Base-by-base conservation (phyloP, 1,140 invertebrate genomes). In the Cyrtorhinus lividipennis region DNA sequence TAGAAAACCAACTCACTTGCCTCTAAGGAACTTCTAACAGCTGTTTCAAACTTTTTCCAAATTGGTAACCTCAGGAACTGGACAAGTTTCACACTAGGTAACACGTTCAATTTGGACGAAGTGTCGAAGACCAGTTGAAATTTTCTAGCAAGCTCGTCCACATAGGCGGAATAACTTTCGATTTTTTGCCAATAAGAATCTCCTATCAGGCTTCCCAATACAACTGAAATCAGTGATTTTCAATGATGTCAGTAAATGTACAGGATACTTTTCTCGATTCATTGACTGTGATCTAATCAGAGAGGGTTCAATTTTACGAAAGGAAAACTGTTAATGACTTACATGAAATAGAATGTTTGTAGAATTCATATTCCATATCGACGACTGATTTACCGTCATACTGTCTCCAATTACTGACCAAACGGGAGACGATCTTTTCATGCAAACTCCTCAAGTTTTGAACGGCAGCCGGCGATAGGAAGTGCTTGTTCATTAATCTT, bases 61-160 rank as follows among this genome's bases (percentile, higher is more conserved):
- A 79, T 76, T 5, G 81, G 79, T 30, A 90, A 69, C 62, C 79
- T 79, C 0, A 85, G 70, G 48, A 74, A 73, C 65, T 80, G 78
- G 12, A 86, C 87, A 27, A 85, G 69, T 56, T 77, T 75, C 0
- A 84, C 76, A 20, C 48, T 53, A 1, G 89, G 84, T 18, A 90
- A 68, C 12, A 82, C 73, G 60, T 83, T 81, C 62, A 94, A 73
- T 58, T 78, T 77, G 0, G 83, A 80, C 60, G 84, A 86, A 22
- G 83, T 81, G 66, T 81, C 71, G 72, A 92, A 92, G 53, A 93
- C 83, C 63, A 81, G 77, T 65, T 86, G 82, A 2, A 92, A 79
- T 26, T 76, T 79, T 22, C 74, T 67, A 0, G 87, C 79, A 67
- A 91, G 81, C 26, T 75, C 69, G 46, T 74, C 70, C 3, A 82